phyloP scores from a whole-genome alignment of 2,113 vertebrate genomes.

The Pelecanus crispus region DNA sequence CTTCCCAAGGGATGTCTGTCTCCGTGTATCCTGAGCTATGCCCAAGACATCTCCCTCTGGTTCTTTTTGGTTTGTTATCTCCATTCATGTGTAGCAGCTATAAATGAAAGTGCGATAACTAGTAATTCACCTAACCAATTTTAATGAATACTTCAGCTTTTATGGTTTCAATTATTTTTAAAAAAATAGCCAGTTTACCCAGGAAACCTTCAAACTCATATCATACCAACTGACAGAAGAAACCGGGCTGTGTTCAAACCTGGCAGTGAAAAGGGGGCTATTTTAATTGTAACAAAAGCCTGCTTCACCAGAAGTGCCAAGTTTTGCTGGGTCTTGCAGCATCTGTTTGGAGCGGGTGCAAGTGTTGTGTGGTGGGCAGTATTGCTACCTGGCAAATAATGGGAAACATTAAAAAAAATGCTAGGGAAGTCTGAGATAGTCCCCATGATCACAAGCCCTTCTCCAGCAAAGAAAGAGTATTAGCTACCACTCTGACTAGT shows the following conservation, averaged over 20 bases:
- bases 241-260: neutral
- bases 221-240: neutral
- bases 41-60: neutral
- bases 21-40: neutral
- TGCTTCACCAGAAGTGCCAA: neutral
- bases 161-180: neutral
- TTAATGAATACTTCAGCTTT: neutral
- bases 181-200: neutral
- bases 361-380: neutral
- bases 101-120: neutral
- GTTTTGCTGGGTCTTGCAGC: neutral
- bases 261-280: neutral
- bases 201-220: neutral
- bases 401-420: neutral
- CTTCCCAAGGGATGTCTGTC: neutral
- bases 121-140: neutral
- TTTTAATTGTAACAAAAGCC: neutral
- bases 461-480: neutral
- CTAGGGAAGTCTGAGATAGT: neutral
- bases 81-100: neutral
- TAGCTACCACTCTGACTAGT: neutral
- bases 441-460: accelerated
- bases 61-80: neutral
- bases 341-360: neutral
- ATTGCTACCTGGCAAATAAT: neutral